A percentile compares a stretch with the other conserved stretches of the same genome.
Conservation (phyloP, 2,888 invertebrate species). For the Pyrgus malvae region DNA sequence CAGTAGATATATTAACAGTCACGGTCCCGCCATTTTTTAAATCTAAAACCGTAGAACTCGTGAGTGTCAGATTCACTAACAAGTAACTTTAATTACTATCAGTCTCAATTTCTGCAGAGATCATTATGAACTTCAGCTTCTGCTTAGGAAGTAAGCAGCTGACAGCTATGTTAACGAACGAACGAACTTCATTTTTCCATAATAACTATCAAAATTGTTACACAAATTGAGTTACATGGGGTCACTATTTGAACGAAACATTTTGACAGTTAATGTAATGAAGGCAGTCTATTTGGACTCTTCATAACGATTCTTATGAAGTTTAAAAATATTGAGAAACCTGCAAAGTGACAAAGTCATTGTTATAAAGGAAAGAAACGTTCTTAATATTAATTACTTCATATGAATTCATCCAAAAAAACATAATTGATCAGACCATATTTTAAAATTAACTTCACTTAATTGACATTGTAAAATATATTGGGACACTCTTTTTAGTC, state of each 20-base stretch:
- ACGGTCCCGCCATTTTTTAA: conserved; percentile 11
- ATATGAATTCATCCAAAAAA: not conserved
- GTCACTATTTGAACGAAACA: not conserved
- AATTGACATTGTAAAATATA: too few relatives aligned
- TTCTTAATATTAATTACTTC: too few relatives aligned
- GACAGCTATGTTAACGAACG: too few relatives aligned
- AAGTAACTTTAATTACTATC: conserved; percentile 8
- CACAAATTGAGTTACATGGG: not conserved
- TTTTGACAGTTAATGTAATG: conserved; percentile 18
- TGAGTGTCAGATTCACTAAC: conserved; percentile 23
- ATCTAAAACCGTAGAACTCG: conserved; percentile 9
- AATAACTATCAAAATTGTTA: conserved; percentile 18
- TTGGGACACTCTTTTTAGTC: too few relatives aligned
- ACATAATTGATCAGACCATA: not conserved
- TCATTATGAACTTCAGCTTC: conserved; percentile 11
- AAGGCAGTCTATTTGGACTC: not conserved
- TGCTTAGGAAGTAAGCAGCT: too few relatives aligned
- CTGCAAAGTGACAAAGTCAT: too few relatives aligned
- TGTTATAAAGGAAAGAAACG: too few relatives aligned
- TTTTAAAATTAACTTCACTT: not conserved
- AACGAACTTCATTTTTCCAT: not conserved
- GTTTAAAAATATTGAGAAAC: conserved; percentile 17
- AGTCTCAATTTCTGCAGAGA: conserved; percentile 32
- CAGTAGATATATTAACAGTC: conserved; percentile 22
- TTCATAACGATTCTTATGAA: conserved; percentile 9